phyloP scores from a whole-genome alignment of 2,797 vertebrate species.

The Melanotaenia maccullochi region DNA sequence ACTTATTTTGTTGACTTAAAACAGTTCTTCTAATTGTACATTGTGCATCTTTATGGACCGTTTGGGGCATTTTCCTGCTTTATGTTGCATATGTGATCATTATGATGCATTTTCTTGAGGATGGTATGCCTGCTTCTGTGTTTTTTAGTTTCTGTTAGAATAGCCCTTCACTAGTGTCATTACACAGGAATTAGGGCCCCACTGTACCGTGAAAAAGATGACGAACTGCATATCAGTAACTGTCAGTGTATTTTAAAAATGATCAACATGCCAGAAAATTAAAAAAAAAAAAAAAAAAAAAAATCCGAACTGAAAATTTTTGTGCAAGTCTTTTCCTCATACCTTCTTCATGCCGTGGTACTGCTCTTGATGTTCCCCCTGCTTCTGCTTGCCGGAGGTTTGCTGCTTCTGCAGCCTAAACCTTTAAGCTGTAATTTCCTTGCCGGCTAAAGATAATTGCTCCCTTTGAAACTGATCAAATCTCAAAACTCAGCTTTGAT shows the following conservation, averaged over 20 bases:
- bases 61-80: conserved; percentile 74
- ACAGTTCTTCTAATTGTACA: conserved; percentile 35
- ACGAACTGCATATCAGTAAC: conserved; percentile 79
- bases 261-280: conserved; percentile 75
- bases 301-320: conserved; percentile 73
- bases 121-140: conserved; percentile 62
- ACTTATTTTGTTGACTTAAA: conserved; percentile 50
- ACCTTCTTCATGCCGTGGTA: too few relatives aligned
- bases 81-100: conserved; percentile 55
- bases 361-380: not conserved
- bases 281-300: conserved; percentile 61
- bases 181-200: conserved; percentile 80
- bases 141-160: conserved; percentile 68
- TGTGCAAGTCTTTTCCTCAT: conserved; percentile 44
- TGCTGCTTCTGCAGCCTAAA: conserved; percentile 22
- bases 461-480: conserved; percentile 16
- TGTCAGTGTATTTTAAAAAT: conserved; percentile 82
- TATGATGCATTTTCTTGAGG: conserved; percentile 53
- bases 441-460: conserved; percentile 30
- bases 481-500: not conserved
- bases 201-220: conserved; percentile 65
- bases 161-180: conserved; percentile 73
- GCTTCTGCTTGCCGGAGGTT: not conserved
- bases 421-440: conserved; percentile 24
- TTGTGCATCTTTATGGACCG: conserved; percentile 58